Conservation (phyloP, 2,888 invertebrate genomes). For the Torymus texanus region DNA sequence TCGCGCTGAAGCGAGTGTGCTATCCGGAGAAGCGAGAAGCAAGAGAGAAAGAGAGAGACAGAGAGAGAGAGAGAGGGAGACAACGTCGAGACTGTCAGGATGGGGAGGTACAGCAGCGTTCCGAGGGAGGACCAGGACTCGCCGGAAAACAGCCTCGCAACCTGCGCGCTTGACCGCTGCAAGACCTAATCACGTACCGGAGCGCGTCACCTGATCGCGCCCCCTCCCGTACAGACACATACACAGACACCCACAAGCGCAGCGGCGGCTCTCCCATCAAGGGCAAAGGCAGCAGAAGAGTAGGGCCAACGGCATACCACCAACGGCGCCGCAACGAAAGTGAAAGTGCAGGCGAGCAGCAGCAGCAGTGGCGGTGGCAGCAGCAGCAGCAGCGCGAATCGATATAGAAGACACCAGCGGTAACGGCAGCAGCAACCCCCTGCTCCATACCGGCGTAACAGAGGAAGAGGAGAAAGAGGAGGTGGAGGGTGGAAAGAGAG, state of each 20-base stretch:
- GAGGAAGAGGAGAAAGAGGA: no score
- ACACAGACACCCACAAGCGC: no score
- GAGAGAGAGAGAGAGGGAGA: conserved; percentile 20
- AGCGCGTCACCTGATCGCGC: no score
- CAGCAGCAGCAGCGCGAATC: no score
- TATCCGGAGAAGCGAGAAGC: no score
- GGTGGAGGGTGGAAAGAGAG: no score
- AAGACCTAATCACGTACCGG: conserved; percentile 58
- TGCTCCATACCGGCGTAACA: neutral
- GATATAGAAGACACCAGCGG: no score
- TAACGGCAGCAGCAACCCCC: no score
- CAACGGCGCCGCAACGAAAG: neutral
- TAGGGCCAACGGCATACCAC: no score
- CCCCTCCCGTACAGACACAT: no score
- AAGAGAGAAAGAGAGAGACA: neutral
- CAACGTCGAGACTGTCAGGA: conserved; percentile 52
- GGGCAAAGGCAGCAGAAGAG: no score
- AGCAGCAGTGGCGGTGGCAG: neutral
- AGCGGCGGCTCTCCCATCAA: no score
- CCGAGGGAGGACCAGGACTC: conserved; percentile 64
- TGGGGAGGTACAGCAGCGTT: conserved; percentile 47
- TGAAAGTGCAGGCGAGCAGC: conserved; percentile 9
- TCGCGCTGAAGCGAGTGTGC: neutral
- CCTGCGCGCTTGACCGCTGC: conserved; percentile 59
- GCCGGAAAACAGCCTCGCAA: conserved; percentile 55